Evolutionary conservation across 23 tunicate genomes (phyloP).

Genomic region (Halocynthia aurantium): DNA sequence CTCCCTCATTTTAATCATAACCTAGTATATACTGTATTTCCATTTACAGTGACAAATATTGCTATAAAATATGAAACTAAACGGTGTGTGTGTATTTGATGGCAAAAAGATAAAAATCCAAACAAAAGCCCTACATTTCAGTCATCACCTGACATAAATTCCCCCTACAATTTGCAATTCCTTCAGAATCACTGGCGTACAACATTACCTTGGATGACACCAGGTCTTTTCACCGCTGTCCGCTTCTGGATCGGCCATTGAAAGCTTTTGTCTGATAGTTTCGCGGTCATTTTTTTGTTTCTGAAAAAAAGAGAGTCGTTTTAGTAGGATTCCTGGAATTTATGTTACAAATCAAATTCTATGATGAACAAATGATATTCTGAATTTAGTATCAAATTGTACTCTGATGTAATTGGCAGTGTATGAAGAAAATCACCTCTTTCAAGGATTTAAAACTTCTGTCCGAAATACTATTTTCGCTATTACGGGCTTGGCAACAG

Average conservation of each 20-base stretch:
- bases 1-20: no score
- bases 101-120: no score
- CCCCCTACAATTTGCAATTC: no score
- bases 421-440: neutral
- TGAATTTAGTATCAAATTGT: neutral
- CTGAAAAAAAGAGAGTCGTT: conserved; percentile 9
- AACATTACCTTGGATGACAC: conserved; percentile 53
- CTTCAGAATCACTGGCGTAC: no score
- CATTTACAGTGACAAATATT: no score
- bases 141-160: no score
- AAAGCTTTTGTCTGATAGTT: conserved; percentile 48
- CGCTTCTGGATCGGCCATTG: conserved; percentile 33
- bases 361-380: neutral
- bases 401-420: neutral
- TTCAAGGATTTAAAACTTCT: neutral
- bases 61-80: no score
- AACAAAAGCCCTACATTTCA: no score
- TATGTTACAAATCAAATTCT: no score
- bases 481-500: conserved; percentile 4
- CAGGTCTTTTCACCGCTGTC: conserved; percentile 49
- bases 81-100: no score
- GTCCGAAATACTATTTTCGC: neutral
- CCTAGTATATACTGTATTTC: no score
- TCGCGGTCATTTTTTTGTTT: conserved; percentile 65
- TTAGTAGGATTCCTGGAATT: neutral